Percentiles rank a stretch among this genome's conserved stretches.
phyloP scores from a whole-genome alignment of 2,113 vertebrate species.

The Corythoichthys haematopterus region DNA sequence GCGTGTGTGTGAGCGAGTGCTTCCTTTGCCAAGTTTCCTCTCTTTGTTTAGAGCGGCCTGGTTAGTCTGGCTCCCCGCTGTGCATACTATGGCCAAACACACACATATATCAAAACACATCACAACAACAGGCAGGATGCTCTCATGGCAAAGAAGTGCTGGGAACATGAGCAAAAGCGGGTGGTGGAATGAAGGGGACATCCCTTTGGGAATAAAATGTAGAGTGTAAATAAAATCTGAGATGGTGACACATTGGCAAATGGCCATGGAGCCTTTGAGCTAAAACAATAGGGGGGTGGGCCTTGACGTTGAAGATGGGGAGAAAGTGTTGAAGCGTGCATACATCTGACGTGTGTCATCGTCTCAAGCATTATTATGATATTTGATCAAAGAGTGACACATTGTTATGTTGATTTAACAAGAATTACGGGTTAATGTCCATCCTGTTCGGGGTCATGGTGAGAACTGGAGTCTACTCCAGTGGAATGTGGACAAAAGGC shows the following conservation, averaged over 20 bases:
- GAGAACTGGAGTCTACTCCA: too few species aligned
- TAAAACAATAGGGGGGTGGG: slow-evolving; percentile 8
- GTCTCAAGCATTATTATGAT: background rate
- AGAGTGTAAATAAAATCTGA: background rate
- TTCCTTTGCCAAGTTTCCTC: slow-evolving; percentile 72
- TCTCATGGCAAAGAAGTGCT: slow-evolving; percentile 43
- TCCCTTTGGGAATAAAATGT: slow-evolving; percentile 10
- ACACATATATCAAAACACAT: slow-evolving; percentile 61
- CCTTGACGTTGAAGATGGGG: background rate
- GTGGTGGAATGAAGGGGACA: slow-evolving; percentile 14
- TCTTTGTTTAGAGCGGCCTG: slow-evolving; percentile 71
- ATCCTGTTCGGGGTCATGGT: too few species aligned
- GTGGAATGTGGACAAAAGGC: too few species aligned
- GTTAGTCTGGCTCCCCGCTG: slow-evolving; percentile 62
- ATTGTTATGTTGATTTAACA: background rate
- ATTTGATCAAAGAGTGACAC: background rate
- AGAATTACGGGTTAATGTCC: too few species aligned
- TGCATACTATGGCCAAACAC: slow-evolving; percentile 56
- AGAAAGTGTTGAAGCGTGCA: background rate
- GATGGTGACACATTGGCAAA: slow-evolving; percentile 6
- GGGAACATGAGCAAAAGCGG: slow-evolving; percentile 35
- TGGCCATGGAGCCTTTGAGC: background rate
- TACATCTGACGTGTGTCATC: background rate
- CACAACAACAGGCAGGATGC: slow-evolving; percentile 51
- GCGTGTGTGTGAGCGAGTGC: slow-evolving; percentile 12